A percentile compares a stretch with the other conserved stretches of the same genome.
phyloP scores from a whole-genome alignment of 2,797 vertebrate genomes.

The Echeneis naucrates region DNA sequence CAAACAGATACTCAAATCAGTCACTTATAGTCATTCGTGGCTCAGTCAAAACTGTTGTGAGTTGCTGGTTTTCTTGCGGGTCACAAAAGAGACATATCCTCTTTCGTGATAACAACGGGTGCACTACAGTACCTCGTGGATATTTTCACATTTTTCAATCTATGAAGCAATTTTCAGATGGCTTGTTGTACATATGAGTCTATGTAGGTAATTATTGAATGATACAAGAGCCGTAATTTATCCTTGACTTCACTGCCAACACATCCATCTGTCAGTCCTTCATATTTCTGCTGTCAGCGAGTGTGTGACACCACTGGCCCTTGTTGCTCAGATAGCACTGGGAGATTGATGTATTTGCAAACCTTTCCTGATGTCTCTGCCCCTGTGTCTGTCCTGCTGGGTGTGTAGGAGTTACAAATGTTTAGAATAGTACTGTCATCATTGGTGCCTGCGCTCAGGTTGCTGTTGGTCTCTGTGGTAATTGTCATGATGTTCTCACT shows the following conservation, averaged over 20 bases:
- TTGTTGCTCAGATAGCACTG: conserved; percentile 54
- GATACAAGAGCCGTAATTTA: conserved; percentile 28
- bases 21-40: not conserved
- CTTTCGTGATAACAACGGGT: conserved; percentile 24
- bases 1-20: not conserved
- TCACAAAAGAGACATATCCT: conserved; percentile 24
- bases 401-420: conserved; percentile 27
- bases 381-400: conserved; percentile 21
- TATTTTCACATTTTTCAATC: conserved; percentile 27
- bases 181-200: conserved; percentile 8
- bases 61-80: conserved; percentile 18
- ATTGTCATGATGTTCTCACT: conserved; percentile 54
- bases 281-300: conserved; percentile 50
- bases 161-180: conserved; percentile 17
- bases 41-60: conserved; percentile 23
- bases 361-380: conserved; percentile 50
- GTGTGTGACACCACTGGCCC: conserved; percentile 59
- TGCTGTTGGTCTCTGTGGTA: conserved; percentile 46
- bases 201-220: conserved; percentile 45
- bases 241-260: conserved; percentile 49
- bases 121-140: conserved; percentile 27
- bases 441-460: conserved; percentile 28
- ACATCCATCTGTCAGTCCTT: conserved; percentile 64
- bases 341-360: conserved; percentile 69
- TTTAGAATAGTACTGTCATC: conserved; percentile 50